These are phyloP conservation scores for Poecile atricapillus DNA, from an alignment of 2,113 vertebrate genomes.

Conservation along the genomic window DNA sequence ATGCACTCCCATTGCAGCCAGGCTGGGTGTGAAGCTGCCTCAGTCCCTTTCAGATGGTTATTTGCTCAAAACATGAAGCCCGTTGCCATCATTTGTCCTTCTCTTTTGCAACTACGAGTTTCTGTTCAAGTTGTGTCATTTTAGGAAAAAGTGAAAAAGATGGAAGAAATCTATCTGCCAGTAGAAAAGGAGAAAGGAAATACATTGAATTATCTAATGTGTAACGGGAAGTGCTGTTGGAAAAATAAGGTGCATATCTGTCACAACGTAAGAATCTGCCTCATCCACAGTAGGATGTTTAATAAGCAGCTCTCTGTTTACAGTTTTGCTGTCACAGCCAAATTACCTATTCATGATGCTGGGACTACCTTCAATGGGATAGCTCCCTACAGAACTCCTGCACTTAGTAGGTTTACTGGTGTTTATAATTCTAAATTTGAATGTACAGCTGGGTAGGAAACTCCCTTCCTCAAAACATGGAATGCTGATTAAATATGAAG, in stretches of 20 bases:
- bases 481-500: background rate
- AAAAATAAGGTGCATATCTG: background rate
- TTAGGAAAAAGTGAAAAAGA: background rate
- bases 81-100: background rate
- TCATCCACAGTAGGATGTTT: background rate
- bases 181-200: background rate
- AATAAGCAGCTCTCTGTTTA: background rate
- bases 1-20: background rate
- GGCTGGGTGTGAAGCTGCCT: background rate
- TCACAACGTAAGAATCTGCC: background rate
- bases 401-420: background rate
- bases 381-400: background rate
- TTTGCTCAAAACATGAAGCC: background rate
- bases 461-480: background rate
- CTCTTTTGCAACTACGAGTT: background rate
- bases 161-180: background rate
- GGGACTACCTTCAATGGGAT: background rate
- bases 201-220: background rate
- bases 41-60: background rate
- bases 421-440: background rate
- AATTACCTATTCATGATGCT: background rate
- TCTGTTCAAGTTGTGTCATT: background rate
- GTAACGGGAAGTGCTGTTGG: background rate
- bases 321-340: background rate
- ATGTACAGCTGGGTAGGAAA: background rate